Conservation (phyloP, 2,797 vertebrate species). For the Micromesistius poutassou region DNA sequence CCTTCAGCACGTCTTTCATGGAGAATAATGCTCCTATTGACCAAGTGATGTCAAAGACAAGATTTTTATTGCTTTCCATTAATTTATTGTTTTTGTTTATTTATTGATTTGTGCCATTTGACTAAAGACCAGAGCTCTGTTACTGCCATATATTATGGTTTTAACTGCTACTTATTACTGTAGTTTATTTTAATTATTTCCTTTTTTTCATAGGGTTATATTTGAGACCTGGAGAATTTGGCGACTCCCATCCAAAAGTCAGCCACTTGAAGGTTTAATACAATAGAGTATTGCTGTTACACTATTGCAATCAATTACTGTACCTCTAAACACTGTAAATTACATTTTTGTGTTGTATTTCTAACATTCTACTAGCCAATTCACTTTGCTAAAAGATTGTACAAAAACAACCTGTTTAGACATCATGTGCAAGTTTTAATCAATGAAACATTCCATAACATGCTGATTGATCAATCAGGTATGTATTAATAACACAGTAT, state of each 20-base stretch:
- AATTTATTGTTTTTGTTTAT: slow-evolving; percentile 49
- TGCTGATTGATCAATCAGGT: slow-evolving; percentile 40
- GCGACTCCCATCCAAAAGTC: slow-evolving; percentile 15
- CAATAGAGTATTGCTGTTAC: slow-evolving; percentile 28
- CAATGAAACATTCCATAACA: slow-evolving; percentile 30
- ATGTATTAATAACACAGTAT: slow-evolving; percentile 40
- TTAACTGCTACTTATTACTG: slow-evolving; percentile 28
- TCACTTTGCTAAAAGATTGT: slow-evolving; percentile 26
- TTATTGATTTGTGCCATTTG: slow-evolving; percentile 56
- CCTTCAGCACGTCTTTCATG: slow-evolving; percentile 67
- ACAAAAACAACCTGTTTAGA: slow-evolving; percentile 5
- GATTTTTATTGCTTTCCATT: slow-evolving; percentile 41
- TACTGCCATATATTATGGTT: slow-evolving; percentile 46
- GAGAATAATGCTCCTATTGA: slow-evolving; percentile 60
- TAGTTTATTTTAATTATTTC: not conserved
- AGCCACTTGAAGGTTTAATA: slow-evolving; percentile 33
- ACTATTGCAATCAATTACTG: slow-evolving; percentile 54
- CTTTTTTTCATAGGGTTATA: not conserved
- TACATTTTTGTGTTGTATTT: not conserved
- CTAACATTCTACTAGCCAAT: slow-evolving; percentile 22
- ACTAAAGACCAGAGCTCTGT: slow-evolving; percentile 70
- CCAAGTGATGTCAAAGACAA: slow-evolving; percentile 72
- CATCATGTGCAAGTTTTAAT: not conserved
- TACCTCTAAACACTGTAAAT: slow-evolving; percentile 50
- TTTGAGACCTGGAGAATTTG: not conserved